Conservation (phyloP, 2,797 vertebrate species). For the Galaxias olidus region DNA sequence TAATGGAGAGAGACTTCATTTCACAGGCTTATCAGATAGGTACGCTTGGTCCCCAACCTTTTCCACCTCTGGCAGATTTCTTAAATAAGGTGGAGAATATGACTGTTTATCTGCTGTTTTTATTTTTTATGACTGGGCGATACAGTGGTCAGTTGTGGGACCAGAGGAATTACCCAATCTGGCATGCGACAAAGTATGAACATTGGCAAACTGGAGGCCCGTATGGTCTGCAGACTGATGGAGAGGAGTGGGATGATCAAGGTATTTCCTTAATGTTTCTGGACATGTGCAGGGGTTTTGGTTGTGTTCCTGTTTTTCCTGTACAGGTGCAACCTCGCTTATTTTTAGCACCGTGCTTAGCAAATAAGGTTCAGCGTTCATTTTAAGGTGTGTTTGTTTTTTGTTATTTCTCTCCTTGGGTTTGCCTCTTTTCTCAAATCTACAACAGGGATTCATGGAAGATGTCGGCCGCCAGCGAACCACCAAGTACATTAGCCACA, state of each 20-base stretch:
- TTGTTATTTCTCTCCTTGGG: no score
- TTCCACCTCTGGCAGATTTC: background rate
- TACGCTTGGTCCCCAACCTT: slow-evolving; percentile 59
- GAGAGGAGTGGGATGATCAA: slow-evolving; percentile 74
- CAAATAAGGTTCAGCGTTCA: no score
- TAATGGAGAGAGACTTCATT: slow-evolving; percentile 87
- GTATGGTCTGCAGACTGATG: slow-evolving; percentile 89
- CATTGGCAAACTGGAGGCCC: slow-evolving; percentile 88
- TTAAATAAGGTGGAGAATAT: background rate
- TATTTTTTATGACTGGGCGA: slow-evolving; percentile 28
- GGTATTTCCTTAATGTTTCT: no score
- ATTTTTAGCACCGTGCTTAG: no score
- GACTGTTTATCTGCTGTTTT: background rate
- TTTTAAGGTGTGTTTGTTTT: no score
- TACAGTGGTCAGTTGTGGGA: slow-evolving; percentile 86
- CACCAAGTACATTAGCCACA: slow-evolving; percentile 89
- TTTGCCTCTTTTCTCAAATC: background rate
- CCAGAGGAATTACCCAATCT: slow-evolving; percentile 86
- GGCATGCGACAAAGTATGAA: slow-evolving; percentile 83
- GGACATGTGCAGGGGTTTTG: background rate
- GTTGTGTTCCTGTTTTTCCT: no score
- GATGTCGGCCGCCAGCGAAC: slow-evolving; percentile 94
- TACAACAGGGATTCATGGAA: slow-evolving; percentile 90
- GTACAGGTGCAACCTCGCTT: no score
- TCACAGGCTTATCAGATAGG: slow-evolving; percentile 89